These are phyloP conservation scores for Nycticryphes semicollaris DNA, from an alignment of 2,113 vertebrate species.

Conservation along the genomic window DNA sequence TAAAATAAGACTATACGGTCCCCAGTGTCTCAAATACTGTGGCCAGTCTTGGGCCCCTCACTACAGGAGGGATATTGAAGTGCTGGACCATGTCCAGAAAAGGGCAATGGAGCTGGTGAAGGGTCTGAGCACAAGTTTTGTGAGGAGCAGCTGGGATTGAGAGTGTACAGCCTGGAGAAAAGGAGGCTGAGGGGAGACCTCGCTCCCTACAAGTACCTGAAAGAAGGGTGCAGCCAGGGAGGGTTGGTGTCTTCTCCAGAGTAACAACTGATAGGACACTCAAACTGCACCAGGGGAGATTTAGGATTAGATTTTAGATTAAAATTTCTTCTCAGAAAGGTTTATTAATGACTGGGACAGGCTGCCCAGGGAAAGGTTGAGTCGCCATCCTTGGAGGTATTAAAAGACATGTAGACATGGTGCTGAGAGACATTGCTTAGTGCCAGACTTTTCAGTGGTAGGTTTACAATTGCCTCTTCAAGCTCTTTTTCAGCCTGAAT, in stretches of 20 bases:
- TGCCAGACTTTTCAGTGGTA: neutral
- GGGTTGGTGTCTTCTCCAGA: neutral
- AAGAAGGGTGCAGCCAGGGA: neutral
- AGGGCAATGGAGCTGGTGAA: accelerated
- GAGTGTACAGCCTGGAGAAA: neutral
- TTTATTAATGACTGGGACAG: neutral
- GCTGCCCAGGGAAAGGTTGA: neutral
- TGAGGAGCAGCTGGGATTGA: neutral
- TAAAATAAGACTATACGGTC: neutral
- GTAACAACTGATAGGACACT: neutral
- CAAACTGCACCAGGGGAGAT: neutral
- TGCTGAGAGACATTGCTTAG: neutral
- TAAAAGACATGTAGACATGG: neutral
- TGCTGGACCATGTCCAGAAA: neutral
- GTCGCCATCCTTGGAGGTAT: neutral
- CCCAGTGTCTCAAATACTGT: neutral
- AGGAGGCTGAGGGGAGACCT: neutral
- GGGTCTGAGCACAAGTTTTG: accelerated
- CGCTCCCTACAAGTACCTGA: neutral
- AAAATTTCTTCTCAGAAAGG: neutral
- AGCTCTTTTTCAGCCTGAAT: neutral
- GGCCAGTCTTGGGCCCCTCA: neutral
- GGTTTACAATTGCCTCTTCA: neutral
- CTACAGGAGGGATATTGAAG: neutral
- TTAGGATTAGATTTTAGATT: neutral